Percentiles rank a stretch among this genome's conserved stretches.
Conservation (phyloP, 1,140 invertebrate species). For the Danaus melanippus region DNA sequence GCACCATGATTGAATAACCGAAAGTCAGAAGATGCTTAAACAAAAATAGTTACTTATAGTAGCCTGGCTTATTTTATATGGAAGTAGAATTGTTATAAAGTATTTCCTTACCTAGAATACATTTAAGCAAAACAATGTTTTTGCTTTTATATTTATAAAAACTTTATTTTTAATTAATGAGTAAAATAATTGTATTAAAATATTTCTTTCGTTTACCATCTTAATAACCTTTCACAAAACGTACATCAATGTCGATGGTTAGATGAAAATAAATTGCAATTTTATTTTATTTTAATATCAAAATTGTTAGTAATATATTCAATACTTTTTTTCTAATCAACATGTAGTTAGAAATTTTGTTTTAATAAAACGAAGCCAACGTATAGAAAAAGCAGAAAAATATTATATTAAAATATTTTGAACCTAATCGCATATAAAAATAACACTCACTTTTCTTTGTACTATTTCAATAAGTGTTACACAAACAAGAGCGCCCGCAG, state of each 20-base stretch:
- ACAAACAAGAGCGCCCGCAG: conserved; percentile 26
- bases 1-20: conserved; percentile 37
- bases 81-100: background rate
- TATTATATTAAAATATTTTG: conserved; percentile 5
- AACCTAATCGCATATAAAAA: conserved; percentile 13
- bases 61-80: background rate
- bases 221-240: too few species aligned
- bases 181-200: too few species aligned
- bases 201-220: too few species aligned
- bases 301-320: background rate
- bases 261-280: background rate
- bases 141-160: too few species aligned
- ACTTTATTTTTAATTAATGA: too few species aligned
- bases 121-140: too few species aligned
- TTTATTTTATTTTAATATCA: background rate
- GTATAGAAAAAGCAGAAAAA: background rate
- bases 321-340: background rate
- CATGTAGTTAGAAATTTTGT: too few species aligned
- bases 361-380: too few species aligned
- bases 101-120: too few species aligned
- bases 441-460: conserved; percentile 43
- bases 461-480: conserved; percentile 26
- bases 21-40: conserved; percentile 45
- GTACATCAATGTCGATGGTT: too few species aligned
- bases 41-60: conserved; percentile 7